A percentile compares a stretch with the other conserved stretches of the same genome.
These are phyloP conservation scores for Sebastes schlegelii DNA, from an alignment of 2,113 vertebrate genomes.

Conservation along the genomic window DNA sequence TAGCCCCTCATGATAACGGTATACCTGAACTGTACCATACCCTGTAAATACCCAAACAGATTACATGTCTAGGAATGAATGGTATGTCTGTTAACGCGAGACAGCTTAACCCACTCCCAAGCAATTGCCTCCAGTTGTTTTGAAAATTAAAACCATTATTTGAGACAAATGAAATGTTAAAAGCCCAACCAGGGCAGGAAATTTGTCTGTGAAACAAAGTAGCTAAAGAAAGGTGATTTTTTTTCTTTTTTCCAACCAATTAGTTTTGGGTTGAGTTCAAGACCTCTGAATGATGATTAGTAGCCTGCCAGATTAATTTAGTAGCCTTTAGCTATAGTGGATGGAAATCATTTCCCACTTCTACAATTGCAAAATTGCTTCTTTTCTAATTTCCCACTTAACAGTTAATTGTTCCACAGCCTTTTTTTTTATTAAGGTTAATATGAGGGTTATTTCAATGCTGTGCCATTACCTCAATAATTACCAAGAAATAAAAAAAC, in stretches of 20 bases:
- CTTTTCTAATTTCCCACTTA: neutral
- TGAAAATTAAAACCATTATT: slow-evolving; percentile 60
- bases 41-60: slow-evolving; percentile 64
- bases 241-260: neutral
- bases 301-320: neutral
- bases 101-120: slow-evolving; percentile 54
- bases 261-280: neutral
- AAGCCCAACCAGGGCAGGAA: slow-evolving; percentile 34
- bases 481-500: neutral
- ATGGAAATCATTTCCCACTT: slow-evolving; percentile 8
- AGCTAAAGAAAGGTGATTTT: neutral
- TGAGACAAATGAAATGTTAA: slow-evolving; percentile 26
- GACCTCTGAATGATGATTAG: slow-evolving; percentile 7
- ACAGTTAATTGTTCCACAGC: neutral
- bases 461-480: neutral
- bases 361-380: neutral
- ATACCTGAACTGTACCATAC: slow-evolving; percentile 47
- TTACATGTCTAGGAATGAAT: slow-evolving; percentile 79
- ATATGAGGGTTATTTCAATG: neutral
- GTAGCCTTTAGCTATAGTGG: neutral
- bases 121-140: slow-evolving; percentile 41
- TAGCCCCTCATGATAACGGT: slow-evolving; percentile 44
- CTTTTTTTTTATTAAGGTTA: neutral
- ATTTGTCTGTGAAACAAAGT: slow-evolving; percentile 32
- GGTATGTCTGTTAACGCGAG: slow-evolving; percentile 72